Percentiles rank a stretch among this genome's conserved stretches.
phyloP scores from a whole-genome alignment of 2,797 vertebrate genomes.

The Xenentodon cancila region DNA sequence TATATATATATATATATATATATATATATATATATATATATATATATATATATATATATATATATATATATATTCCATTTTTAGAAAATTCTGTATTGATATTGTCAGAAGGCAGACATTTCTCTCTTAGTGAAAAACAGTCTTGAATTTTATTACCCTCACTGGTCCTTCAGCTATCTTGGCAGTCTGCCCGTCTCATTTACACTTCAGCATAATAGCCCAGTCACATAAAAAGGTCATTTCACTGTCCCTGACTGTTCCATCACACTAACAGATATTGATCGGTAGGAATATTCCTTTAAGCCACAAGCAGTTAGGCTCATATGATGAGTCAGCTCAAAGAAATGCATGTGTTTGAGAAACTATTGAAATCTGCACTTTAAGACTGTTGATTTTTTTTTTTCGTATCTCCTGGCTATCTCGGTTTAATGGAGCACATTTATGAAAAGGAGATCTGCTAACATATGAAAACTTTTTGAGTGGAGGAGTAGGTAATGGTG shows the following conservation, averaged over 20 bases:
- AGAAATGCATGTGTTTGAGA: slow-evolving; percentile 50
- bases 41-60: no score
- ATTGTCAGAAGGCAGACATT: slow-evolving; percentile 43
- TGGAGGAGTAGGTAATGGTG: background rate
- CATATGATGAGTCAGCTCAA: slow-evolving; percentile 65
- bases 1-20: no score
- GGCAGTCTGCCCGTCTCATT: slow-evolving; percentile 69
- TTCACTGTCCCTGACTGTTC: slow-evolving; percentile 69
- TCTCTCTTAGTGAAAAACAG: slow-evolving; percentile 42
- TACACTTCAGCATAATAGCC: slow-evolving; percentile 70
- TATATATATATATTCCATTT: slow-evolving; percentile 23
- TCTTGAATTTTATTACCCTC: slow-evolving; percentile 56
- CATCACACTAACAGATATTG: slow-evolving; percentile 76
- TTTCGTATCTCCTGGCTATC: slow-evolving; percentile 55
- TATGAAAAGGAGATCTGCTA: slow-evolving; percentile 17
- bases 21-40: no score
- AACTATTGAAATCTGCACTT: slow-evolving; percentile 47
- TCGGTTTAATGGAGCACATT: slow-evolving; percentile 42
- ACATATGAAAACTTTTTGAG: slow-evolving; percentile 12
- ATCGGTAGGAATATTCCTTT: slow-evolving; percentile 71
- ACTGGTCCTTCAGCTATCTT: slow-evolving; percentile 51
- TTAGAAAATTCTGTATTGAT: slow-evolving; percentile 43
- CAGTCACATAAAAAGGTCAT: slow-evolving; percentile 75
- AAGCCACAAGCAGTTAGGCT: slow-evolving; percentile 59
- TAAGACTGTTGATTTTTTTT: slow-evolving; percentile 28